phyloP scores from a whole-genome alignment of 53 echinoderm and acorn worm genomes.

The Apostichopus leukothele region DNA sequence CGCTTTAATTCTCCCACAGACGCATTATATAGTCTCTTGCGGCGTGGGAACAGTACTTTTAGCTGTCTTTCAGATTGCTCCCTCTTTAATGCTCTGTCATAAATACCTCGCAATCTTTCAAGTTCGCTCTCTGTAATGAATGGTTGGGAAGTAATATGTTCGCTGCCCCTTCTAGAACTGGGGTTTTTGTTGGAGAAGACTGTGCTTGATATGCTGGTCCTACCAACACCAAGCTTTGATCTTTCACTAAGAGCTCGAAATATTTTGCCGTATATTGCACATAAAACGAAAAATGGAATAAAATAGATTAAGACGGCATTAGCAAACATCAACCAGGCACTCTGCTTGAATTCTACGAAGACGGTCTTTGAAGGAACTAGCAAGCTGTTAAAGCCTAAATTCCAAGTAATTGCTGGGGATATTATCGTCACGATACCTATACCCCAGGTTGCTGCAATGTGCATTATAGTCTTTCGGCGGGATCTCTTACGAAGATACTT shows the following conservation, averaged over 20 bases:
- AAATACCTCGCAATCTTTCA: slow-evolving; percentile 70
- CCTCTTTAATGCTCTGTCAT: slow-evolving; percentile 74
- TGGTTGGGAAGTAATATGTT: slow-evolving; percentile 43
- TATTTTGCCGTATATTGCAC: slow-evolving; percentile 94
- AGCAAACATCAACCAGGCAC: slow-evolving; percentile 82
- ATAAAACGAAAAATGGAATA: slow-evolving; percentile 82
- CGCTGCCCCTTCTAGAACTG: slow-evolving; percentile 69
- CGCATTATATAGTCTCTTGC: slow-evolving; percentile 62
- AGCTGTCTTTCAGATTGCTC: slow-evolving; percentile 72
- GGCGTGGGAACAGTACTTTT: slow-evolving; percentile 63
- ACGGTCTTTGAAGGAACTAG: slow-evolving; percentile 73
- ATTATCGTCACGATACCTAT: slow-evolving; percentile 65
- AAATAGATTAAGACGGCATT: slow-evolving; percentile 81
- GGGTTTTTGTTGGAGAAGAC: slow-evolving; percentile 67
- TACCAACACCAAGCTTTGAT: slow-evolving; percentile 80
- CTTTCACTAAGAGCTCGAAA: slow-evolving; percentile 84
- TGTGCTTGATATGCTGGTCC: slow-evolving; percentile 75
- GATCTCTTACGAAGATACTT: slow-evolving; percentile 94
- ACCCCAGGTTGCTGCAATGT: slow-evolving; percentile 80
- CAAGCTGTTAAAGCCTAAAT: slow-evolving; percentile 61
- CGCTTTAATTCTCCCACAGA: slow-evolving; percentile 58
- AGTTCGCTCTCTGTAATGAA: slow-evolving; percentile 80
- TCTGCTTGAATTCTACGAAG: slow-evolving; percentile 68
- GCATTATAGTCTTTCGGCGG: slow-evolving; percentile 71
- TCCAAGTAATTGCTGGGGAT: slow-evolving; percentile 76